Conservation (phyloP, 1,140 invertebrate genomes). For the Parapsyche elsis region DNA sequence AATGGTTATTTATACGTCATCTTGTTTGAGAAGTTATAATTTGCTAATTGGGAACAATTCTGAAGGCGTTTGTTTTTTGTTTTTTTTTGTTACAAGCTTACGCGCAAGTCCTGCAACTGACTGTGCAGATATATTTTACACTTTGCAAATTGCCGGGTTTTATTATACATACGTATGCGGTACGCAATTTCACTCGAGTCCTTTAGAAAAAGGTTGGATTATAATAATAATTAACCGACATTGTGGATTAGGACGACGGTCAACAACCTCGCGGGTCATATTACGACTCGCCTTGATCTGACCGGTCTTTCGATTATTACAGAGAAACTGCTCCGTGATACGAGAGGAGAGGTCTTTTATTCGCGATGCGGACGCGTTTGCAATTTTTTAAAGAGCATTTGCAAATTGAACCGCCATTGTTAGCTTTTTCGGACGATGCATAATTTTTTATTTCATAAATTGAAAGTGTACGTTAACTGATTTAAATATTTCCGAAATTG, state of each 20-base stretch:
- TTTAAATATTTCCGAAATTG: not conserved
- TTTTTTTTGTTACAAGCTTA: not conserved
- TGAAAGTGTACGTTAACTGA: too few relatives aligned
- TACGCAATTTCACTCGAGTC: not conserved
- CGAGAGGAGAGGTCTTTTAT: constrained; percentile 8
- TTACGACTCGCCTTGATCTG: constrained; percentile 20
- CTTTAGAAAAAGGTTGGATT: not conserved
- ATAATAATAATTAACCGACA: constrained; percentile 9
- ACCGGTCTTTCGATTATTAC: constrained; percentile 28
- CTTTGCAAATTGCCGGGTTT: not conserved
- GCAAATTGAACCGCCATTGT: too few relatives aligned
- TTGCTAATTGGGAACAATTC: constrained; percentile 10
- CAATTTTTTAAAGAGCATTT: not conserved
- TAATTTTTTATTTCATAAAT: too few relatives aligned
- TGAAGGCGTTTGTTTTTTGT: constrained; percentile 1
- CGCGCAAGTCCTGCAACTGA: constrained; percentile 10
- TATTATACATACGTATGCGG: not conserved
- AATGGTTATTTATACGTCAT: not conserved
- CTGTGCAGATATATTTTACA: constrained; percentile 1
- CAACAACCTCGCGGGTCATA: constrained; percentile 24
- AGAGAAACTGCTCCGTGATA: constrained; percentile 2
- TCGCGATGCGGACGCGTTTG: not conserved
- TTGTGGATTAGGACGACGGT: constrained; percentile 25
- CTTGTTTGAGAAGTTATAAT: constrained; percentile 18
- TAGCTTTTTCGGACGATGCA: too few relatives aligned